Conservation (phyloP, 2,888 invertebrate genomes). For the Nymphalis polychloros region DNA sequence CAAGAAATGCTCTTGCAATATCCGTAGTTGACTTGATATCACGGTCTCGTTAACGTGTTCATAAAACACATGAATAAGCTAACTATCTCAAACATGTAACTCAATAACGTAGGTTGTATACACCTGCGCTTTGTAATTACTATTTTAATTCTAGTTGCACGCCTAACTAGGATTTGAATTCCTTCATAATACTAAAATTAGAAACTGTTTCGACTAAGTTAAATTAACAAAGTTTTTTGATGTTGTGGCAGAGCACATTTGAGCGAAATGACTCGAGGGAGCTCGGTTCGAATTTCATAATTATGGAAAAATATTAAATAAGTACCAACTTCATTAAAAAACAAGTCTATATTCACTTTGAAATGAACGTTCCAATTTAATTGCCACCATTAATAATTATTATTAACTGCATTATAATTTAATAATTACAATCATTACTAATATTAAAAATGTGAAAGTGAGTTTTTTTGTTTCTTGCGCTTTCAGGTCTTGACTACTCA, state of each 20-base stretch:
- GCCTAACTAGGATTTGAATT: constrained; percentile 35
- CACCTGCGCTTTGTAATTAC: constrained; percentile 42
- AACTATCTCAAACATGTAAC: constrained; percentile 7
- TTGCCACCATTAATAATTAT: too few species aligned
- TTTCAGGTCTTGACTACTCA: too few species aligned
- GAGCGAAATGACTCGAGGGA: constrained; percentile 33
- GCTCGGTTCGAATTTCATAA: constrained; percentile 22
- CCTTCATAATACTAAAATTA: constrained; percentile 40
- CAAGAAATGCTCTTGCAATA: neutral
- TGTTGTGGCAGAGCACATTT: constrained; percentile 33
- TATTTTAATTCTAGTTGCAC: constrained; percentile 37
- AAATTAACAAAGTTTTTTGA: constrained; percentile 41
- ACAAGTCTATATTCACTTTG: too few species aligned
- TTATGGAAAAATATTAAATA: neutral
- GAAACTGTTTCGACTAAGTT: constrained; percentile 39
- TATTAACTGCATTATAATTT: too few species aligned
- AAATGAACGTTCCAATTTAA: too few species aligned
- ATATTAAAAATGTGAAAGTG: too few species aligned
- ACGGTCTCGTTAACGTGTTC: neutral
- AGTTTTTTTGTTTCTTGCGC: too few species aligned
- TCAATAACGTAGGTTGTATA: constrained; percentile 28
- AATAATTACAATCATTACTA: too few species aligned
- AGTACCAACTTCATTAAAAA: too few species aligned
- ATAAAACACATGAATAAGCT: constrained; percentile 4
- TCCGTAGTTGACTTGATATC: neutral